phyloP scores from a whole-genome alignment of 2,888 invertebrate species.

The Abscondita cerata region DNA sequence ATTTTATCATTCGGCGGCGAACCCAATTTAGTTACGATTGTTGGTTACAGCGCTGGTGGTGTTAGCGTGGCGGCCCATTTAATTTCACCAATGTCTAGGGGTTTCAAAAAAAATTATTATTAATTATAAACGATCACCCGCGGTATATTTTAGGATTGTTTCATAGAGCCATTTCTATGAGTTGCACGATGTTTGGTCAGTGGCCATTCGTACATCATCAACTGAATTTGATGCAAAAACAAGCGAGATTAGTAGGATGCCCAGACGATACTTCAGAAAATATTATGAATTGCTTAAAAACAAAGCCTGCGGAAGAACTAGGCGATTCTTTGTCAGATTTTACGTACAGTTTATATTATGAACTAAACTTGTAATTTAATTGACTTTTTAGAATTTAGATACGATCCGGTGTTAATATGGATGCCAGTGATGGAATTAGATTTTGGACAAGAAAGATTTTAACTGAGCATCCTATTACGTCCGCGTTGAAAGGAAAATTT shows the following conservation, averaged over 20 bases:
- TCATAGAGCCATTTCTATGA: slow-evolving; percentile 73
- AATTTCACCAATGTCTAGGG: slow-evolving; percentile 72
- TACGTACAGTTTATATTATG: slow-evolving; percentile 49
- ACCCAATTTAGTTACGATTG: slow-evolving; percentile 67
- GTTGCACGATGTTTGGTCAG: slow-evolving; percentile 66
- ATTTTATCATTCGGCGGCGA: slow-evolving; percentile 74
- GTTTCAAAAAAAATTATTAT: too few relatives aligned
- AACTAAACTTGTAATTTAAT: background rate
- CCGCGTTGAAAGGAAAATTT: slow-evolving; percentile 63
- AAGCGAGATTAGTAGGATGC: slow-evolving; percentile 68
- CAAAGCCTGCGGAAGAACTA: slow-evolving; percentile 60
- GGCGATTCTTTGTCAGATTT: slow-evolving; percentile 60
- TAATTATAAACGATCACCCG: background rate
- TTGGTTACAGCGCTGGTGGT: slow-evolving; percentile 65
- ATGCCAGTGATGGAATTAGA: slow-evolving; percentile 69
- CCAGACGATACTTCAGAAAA: slow-evolving; percentile 62
- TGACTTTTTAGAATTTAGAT: slow-evolving; percentile 59
- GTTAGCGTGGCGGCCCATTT: slow-evolving; percentile 60
- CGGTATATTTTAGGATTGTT: slow-evolving; percentile 67
- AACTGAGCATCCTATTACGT: slow-evolving; percentile 63
- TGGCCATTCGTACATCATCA: slow-evolving; percentile 64
- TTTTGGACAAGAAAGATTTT: slow-evolving; percentile 71
- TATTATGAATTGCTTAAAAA: slow-evolving; percentile 68
- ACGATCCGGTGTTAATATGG: slow-evolving; percentile 64
- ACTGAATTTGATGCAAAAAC: slow-evolving; percentile 65